Percentiles rank a stretch among this genome's conserved stretches.
phyloP scores from a whole-genome alignment of 2,113 vertebrate genomes.

The Coryphaenoides rupestris region DNA sequence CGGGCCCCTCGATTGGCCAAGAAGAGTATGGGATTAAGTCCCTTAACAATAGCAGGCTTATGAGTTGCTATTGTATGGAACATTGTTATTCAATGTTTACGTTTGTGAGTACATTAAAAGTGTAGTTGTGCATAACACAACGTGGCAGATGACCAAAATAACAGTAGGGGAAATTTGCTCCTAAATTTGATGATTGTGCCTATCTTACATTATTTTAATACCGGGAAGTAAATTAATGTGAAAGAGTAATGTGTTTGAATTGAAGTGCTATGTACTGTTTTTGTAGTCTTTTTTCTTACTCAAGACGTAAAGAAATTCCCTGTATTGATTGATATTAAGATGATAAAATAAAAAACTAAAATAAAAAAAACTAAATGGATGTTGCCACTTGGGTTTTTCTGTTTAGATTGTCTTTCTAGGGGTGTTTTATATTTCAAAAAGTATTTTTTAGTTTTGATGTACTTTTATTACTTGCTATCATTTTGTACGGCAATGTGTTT shows the following conservation, averaged over 20 bases:
- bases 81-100: not conserved
- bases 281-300: constrained; percentile 64
- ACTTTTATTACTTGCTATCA: constrained; percentile 66
- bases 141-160: constrained; percentile 26
- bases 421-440: constrained; percentile 71
- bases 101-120: constrained; percentile 6
- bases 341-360: constrained; percentile 44
- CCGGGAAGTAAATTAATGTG: constrained; percentile 64
- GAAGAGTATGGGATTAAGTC: not conserved
- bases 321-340: constrained; percentile 10
- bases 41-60: not conserved
- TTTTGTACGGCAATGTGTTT: constrained; percentile 71
- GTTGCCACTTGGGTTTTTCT: constrained; percentile 71
- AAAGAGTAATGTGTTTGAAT: constrained; percentile 70
- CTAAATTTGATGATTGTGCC: constrained; percentile 68
- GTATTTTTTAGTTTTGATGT: constrained; percentile 76
- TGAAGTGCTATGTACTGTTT: constrained; percentile 77
- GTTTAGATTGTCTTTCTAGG: constrained; percentile 70
- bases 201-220: constrained; percentile 62
- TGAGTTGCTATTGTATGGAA: not conserved
- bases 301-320: constrained; percentile 62
- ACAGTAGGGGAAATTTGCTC: constrained; percentile 29
- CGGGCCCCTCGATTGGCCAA: not conserved
- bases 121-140: constrained; percentile 26
- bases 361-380: constrained; percentile 43